These are phyloP conservation scores for Melieria crassipennis DNA, from an alignment of 2,888 invertebrate genomes.

Conservation along the genomic window DNA sequence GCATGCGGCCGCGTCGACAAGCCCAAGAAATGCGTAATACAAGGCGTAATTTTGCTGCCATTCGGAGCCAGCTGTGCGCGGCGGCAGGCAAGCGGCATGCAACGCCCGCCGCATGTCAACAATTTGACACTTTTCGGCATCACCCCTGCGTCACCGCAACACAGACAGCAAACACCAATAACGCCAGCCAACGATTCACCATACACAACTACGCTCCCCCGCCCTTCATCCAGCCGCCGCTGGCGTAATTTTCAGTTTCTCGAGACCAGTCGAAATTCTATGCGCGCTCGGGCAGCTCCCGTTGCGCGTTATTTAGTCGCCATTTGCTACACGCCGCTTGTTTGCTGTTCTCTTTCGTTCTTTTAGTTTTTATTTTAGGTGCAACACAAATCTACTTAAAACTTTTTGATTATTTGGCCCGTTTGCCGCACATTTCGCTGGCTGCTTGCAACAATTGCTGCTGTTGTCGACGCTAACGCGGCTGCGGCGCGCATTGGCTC, in stretches of 20 bases:
- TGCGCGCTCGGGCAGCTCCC: background rate
- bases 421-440: background rate
- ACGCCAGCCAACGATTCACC: background rate
- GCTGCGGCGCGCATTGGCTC: background rate
- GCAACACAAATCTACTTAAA: constrained; percentile 22
- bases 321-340: background rate
- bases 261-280: background rate
- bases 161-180: background rate
- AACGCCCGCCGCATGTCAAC: constrained; percentile 11
- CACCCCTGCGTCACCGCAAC: background rate
- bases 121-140: constrained; percentile 17
- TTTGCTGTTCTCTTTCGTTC: background rate
- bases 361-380: constrained; percentile 3
- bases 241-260: too few species aligned
- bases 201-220: background rate
- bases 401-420: constrained; percentile 25
- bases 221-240: too few species aligned
- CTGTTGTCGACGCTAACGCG: background rate
- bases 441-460: background rate
- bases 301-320: background rate
- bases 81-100: too few species aligned
- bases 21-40: too few species aligned
- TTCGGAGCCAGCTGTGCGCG: too few species aligned
- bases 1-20: too few species aligned
- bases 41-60: too few species aligned